phyloP scores from a whole-genome alignment of 2,113 vertebrate species.

The Rhinopomastus cyanomelas region DNA sequence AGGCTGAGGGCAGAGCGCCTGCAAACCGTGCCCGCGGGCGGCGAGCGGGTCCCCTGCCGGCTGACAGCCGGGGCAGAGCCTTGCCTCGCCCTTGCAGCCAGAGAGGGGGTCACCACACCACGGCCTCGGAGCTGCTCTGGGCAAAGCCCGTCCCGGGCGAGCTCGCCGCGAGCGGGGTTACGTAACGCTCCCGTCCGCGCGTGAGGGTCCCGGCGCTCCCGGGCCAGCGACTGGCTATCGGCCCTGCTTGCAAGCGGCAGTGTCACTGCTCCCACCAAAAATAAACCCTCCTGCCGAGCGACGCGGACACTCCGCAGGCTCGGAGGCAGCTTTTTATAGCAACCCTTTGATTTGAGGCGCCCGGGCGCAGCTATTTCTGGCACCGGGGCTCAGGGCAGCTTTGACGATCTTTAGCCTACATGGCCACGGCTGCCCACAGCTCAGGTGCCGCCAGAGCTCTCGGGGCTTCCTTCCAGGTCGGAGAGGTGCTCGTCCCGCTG shows the following conservation, averaged over 20 bases:
- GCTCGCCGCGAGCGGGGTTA: too few species aligned
- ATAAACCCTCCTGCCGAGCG: constrained; percentile 83
- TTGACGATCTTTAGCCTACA: constrained; percentile 69
- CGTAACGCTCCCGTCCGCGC: too few species aligned
- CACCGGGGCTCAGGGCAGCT: constrained; percentile 72
- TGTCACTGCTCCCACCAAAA: constrained; percentile 87
- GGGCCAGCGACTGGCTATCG: neutral
- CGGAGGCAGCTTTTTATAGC: constrained; percentile 87
- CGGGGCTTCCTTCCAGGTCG: constrained; percentile 23
- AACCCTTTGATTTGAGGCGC: constrained; percentile 86
- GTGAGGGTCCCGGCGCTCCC: neutral
- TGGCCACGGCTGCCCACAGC: constrained; percentile 61
- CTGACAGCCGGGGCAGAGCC: neutral
- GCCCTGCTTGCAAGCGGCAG: constrained; percentile 72
- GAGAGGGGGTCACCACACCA: neutral
- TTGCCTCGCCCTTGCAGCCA: neutral
- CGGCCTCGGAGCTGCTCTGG: neutral
- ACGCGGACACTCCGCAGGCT: constrained; percentile 77
- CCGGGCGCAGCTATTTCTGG: constrained; percentile 84
- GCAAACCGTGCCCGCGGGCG: neutral
- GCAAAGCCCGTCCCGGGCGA: neutral
- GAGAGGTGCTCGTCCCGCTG: neutral
- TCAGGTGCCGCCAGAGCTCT: neutral
- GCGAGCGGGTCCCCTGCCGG: neutral
- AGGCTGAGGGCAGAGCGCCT: neutral